Evolutionary conservation across 2,113 vertebrate genomes (phyloP).

Genomic region (Chaetops frenatus): DNA sequence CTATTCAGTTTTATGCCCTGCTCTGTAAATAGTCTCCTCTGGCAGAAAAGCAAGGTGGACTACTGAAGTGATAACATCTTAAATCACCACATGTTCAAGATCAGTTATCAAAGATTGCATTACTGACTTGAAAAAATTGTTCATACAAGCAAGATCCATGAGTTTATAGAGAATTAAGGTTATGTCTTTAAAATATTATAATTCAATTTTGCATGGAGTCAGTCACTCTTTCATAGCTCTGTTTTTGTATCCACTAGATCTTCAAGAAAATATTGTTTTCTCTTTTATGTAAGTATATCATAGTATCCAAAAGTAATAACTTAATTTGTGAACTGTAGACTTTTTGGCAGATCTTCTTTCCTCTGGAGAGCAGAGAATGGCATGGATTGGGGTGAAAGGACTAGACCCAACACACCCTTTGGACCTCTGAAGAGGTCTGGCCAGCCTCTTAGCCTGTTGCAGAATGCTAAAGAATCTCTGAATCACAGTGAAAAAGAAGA

Average conservation of each 20-base stretch:
- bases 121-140: background rate
- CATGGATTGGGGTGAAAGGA: background rate
- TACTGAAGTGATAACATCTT: background rate
- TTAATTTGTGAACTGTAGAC: background rate
- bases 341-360: background rate
- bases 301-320: background rate
- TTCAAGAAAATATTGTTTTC: background rate
- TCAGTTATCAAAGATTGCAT: background rate
- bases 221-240: background rate
- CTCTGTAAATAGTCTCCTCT: background rate
- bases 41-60: background rate
- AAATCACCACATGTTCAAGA: background rate
- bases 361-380: background rate
- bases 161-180: background rate
- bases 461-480: background rate
- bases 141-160: background rate
- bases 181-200: background rate
- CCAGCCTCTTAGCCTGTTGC: background rate
- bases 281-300: background rate
- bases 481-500: background rate
- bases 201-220: background rate
- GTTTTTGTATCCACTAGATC: background rate
- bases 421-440: background rate
- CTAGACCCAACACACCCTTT: background rate
- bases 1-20: background rate